Percentiles rank a stretch among this genome's conserved stretches.
phyloP scores from a whole-genome alignment of 2,888 invertebrate genomes.

The Calephelis perditalis region DNA sequence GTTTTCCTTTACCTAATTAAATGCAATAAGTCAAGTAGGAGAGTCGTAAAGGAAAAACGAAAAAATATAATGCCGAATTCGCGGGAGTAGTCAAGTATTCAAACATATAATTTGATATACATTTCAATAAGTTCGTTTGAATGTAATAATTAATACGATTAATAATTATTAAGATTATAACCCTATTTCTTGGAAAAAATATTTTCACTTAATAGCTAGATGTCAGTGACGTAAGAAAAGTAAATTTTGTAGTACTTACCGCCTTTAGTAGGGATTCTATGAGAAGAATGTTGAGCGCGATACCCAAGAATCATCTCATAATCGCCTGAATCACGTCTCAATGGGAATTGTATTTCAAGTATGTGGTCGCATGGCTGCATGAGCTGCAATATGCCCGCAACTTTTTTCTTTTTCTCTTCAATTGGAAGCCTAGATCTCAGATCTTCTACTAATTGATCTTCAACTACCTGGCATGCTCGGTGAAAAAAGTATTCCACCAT shows the following conservation, averaged over 20 bases:
- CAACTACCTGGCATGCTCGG: slow-evolving; percentile 93
- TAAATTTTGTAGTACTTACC: slow-evolving; percentile 79
- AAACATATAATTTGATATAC: no score
- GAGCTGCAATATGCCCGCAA: slow-evolving; percentile 95
- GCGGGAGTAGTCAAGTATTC: no score
- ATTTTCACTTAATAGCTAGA: slow-evolving; percentile 27
- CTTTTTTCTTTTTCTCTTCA: slow-evolving; percentile 95
- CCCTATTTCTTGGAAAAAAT: slow-evolving; percentile 31
- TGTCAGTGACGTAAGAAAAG: slow-evolving; percentile 32
- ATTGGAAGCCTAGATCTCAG: slow-evolving; percentile 86
- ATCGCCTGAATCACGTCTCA: slow-evolving; percentile 96
- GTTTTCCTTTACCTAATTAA: no score
- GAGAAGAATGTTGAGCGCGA: slow-evolving; percentile 97
- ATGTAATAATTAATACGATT: no score
- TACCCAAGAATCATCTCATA: slow-evolving; percentile 99
- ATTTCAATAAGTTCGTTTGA: no score
- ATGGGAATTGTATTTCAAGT: slow-evolving; percentile 95
- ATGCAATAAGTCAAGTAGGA: no score
- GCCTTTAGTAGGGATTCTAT: slow-evolving; percentile 98
- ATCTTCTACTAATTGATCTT: slow-evolving; percentile 94
- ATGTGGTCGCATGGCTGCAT: slow-evolving; percentile 98
- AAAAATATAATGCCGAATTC: no score
- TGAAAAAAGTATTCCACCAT: slow-evolving; percentile 99
- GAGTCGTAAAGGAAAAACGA: no score
- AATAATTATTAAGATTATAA: no score